Conservation (phyloP, 1,140 invertebrate species). For the Aphidius ervi region DNA sequence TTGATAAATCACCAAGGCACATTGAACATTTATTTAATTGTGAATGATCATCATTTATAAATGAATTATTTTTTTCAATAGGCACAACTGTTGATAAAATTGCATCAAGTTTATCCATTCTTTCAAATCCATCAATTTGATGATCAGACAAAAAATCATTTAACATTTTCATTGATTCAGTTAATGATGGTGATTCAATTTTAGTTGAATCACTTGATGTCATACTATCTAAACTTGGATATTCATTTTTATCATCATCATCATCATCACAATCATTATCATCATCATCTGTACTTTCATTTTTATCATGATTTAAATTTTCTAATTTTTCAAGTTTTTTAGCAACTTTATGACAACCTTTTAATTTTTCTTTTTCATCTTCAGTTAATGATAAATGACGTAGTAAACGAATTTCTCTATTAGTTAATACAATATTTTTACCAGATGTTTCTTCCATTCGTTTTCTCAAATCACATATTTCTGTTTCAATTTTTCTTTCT, state of each 20-base stretch:
- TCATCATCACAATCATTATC: conserved; percentile 57
- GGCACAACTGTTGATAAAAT: conserved; percentile 72
- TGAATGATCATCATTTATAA: conserved; percentile 34
- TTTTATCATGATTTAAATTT: conserved; percentile 65
- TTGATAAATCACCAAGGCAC: conserved; percentile 48
- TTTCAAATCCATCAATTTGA: conserved; percentile 79
- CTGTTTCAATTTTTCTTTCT: conserved; percentile 83
- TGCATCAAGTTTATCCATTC: conserved; percentile 80
- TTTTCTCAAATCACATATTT: conserved; percentile 79
- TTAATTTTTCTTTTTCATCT: conserved; percentile 87
- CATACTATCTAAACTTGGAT: conserved; percentile 72
- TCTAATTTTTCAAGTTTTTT: conserved; percentile 88
- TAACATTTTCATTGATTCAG: conserved; percentile 85
- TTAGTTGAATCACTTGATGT: conserved; percentile 66
- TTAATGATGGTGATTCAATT: conserved; percentile 80
- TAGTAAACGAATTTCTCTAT: conserved; percentile 84
- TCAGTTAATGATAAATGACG: conserved; percentile 89
- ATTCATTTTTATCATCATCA: conserved; percentile 65
- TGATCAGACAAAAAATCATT: conserved; percentile 80
- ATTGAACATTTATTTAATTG: conserved; percentile 44
- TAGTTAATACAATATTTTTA: conserved; percentile 85
- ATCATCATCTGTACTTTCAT: conserved; percentile 63
- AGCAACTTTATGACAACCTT: conserved; percentile 88
- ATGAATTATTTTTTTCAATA: conserved; percentile 52
- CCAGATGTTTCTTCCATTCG: conserved; percentile 74